Evolutionary conservation across 2,888 invertebrate genomes (phyloP).

Genomic region (Xylophagus ater): DNA sequence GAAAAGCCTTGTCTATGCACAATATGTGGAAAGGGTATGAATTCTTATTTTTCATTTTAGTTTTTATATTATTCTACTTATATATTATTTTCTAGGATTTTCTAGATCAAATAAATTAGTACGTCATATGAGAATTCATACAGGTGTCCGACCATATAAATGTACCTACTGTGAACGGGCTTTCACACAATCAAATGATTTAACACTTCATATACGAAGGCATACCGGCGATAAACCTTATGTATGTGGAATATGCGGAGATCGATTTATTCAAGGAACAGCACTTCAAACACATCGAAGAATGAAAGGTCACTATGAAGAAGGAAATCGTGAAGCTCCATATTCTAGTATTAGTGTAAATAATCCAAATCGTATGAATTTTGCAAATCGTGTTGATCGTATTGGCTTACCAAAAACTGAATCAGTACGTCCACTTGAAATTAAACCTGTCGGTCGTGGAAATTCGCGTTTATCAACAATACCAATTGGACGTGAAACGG

Average conservation of each 20-base stretch:
- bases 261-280: conserved; percentile 55
- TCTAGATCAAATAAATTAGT: conserved; percentile 50
- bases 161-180: conserved; percentile 43
- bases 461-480: too few relatives aligned
- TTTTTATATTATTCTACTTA: conserved; percentile 21
- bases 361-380: conserved; percentile 14
- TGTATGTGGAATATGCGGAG: conserved; percentile 54
- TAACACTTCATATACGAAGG: conserved; percentile 55
- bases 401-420: conserved; percentile 9
- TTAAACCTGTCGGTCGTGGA: conserved; percentile 15
- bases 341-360: conserved; percentile 14
- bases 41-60: conserved; percentile 5
- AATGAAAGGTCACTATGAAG: conserved; percentile 45
- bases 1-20: conserved; percentile 46
- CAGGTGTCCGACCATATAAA: conserved; percentile 48
- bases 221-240: conserved; percentile 60
- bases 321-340: conserved; percentile 19
- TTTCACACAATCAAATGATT: conserved; percentile 61
- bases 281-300: conserved; percentile 52
- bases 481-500: too few relatives aligned
- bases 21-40: conserved; percentile 19
- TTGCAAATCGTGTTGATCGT: conserved; percentile 12
- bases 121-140: conserved; percentile 48
- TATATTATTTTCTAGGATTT: conserved; percentile 39
- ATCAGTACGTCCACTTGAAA: conserved; percentile 6